These are phyloP conservation scores for Lophochroa leadbeateri DNA, from an alignment of 2,113 vertebrate species.

Conservation along the genomic window DNA sequence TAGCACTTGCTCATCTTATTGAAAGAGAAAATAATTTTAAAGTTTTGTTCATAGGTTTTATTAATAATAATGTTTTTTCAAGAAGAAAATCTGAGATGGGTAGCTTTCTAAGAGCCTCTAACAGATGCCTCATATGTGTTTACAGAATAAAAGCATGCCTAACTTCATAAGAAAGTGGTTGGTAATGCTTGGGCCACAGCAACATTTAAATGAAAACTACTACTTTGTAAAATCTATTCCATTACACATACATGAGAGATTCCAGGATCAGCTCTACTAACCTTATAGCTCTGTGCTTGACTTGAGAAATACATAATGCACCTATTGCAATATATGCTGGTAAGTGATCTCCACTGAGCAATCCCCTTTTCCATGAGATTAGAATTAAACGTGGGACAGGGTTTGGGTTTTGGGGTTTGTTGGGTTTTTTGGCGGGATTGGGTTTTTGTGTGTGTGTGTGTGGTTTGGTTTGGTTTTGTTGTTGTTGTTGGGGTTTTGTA, in stretches of 20 bases:
- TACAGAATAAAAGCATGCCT: not conserved
- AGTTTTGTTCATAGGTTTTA: not conserved
- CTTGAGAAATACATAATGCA: not conserved
- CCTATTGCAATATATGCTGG: accelerated
- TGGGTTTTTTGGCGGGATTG: not conserved
- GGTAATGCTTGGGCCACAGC: not conserved
- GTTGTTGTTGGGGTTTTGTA: not conserved
- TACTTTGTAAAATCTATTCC: not conserved
- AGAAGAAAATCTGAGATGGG: not conserved
- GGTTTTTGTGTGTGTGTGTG: not conserved
- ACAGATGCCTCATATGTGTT: not conserved
- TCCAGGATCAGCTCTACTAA: not conserved
- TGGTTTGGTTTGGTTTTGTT: not conserved
- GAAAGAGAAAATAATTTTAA: not conserved
- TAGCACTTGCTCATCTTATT: not conserved
- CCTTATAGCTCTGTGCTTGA: not conserved
- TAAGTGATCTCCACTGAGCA: not conserved
- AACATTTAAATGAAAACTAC: not conserved
- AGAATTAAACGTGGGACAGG: not conserved
- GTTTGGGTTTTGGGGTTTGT: not conserved
- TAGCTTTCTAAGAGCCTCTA: not conserved
- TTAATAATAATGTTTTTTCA: not conserved
- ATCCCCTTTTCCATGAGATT: accelerated
- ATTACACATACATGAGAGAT: accelerated
- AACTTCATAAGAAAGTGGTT: not conserved